A percentile compares a stretch with the other conserved stretches of the same genome.
These are phyloP conservation scores for Lordiphosa collinella DNA, from an alignment of 1,140 invertebrate genomes.

Conservation along the genomic window DNA sequence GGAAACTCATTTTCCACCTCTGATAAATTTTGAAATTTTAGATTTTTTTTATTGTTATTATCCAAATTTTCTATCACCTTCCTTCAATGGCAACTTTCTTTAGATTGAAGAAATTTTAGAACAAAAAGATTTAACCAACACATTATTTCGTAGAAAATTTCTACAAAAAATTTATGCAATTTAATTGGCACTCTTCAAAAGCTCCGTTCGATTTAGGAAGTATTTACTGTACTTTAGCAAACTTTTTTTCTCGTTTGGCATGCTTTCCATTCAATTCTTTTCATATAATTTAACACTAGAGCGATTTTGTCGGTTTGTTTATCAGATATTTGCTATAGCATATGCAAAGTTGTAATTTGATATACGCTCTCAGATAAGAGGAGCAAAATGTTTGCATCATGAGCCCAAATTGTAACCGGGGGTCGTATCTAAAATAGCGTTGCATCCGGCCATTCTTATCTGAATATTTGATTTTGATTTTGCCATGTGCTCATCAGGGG, in stretches of 20 bases:
- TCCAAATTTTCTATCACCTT: too few species aligned
- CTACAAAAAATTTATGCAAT: too few species aligned
- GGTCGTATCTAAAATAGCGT: neutral
- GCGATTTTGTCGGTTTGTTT: conserved; percentile 60
- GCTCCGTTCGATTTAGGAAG: neutral
- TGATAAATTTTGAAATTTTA: too few species aligned
- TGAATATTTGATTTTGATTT: conserved; percentile 55
- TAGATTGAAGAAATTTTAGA: too few species aligned
- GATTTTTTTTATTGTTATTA: too few species aligned
- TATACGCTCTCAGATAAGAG: conserved; percentile 52
- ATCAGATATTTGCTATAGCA: conserved; percentile 50
- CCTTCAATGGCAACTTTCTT: too few species aligned
- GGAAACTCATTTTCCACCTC: too few species aligned
- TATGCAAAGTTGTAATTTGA: conserved; percentile 47
- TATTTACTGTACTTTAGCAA: conserved; percentile 1
- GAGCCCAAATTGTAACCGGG: conserved; percentile 25
- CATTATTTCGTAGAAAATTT: too few species aligned
- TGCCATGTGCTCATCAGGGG: conserved; percentile 52
- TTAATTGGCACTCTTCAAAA: too few species aligned
- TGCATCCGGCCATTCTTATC: conserved; percentile 37
- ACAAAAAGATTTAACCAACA: too few species aligned
- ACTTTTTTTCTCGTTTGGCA: neutral
- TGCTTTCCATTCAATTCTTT: conserved; percentile 8
- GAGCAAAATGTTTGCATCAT: conserved; percentile 23
- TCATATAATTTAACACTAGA: conserved; percentile 69